phyloP scores from a whole-genome alignment of 2,113 vertebrate species.

The Zapus hudsonius region DNA sequence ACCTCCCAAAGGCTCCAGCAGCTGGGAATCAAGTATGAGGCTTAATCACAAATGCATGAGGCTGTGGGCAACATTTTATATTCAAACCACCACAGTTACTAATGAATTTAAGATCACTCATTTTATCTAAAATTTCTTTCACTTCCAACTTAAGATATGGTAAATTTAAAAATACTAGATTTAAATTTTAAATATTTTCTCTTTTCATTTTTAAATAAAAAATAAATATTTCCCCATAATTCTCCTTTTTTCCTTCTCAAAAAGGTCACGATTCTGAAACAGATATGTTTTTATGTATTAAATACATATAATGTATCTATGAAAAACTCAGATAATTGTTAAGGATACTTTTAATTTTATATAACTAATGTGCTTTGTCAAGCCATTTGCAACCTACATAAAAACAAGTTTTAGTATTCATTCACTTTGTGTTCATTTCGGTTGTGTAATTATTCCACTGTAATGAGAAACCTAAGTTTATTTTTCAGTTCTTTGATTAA shows the following conservation, averaged over 20 bases:
- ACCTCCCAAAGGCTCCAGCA: no score
- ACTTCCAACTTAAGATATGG: neutral
- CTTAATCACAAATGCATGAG: no score
- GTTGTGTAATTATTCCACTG: neutral
- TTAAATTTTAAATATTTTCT: neutral
- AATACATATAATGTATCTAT: neutral
- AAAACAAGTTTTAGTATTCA: neutral
- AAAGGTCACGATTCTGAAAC: neutral
- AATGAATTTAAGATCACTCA: no score
- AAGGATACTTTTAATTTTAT: neutral
- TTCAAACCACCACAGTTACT: no score
- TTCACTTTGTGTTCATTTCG: neutral
- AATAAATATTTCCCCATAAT: neutral
- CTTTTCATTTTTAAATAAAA: slow-evolving; percentile 1
- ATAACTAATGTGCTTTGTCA: neutral
- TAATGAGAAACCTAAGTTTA: neutral
- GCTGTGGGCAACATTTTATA: no score
- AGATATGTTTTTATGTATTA: neutral
- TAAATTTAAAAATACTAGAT: neutral
- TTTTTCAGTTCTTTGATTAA: neutral
- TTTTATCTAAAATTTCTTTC: neutral
- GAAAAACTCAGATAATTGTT: neutral
- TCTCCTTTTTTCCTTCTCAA: neutral
- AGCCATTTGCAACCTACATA: neutral
- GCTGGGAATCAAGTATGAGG: no score